Conservation (phyloP, 2,113 vertebrate genomes). For the Zosterops borbonicus region DNA sequence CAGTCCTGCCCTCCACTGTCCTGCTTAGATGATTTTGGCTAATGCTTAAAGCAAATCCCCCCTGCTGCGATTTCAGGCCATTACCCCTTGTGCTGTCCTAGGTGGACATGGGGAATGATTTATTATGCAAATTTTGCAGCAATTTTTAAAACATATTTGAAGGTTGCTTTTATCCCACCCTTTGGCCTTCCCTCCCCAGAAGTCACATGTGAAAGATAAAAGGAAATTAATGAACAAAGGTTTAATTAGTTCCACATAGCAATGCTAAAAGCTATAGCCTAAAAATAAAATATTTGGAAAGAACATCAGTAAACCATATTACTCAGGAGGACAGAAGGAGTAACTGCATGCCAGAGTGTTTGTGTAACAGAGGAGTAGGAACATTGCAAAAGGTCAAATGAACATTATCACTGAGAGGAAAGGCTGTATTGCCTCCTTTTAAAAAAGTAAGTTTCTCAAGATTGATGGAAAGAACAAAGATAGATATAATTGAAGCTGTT, state of each 20-base stretch:
- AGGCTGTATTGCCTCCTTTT: background rate
- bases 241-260: conserved; percentile 39
- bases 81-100: conserved; percentile 4
- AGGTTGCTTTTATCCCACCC: background rate
- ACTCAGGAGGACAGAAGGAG: conserved; percentile 41
- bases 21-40: conserved; percentile 25
- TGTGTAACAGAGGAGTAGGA: conserved; percentile 28
- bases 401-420: conserved; percentile 15
- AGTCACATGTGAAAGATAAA: conserved; percentile 44
- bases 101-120: background rate
- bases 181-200: background rate
- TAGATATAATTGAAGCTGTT: background rate
- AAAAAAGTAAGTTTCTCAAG: background rate
- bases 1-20: background rate
- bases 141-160: background rate
- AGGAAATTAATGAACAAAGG: conserved; percentile 33
- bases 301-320: conserved; percentile 36
- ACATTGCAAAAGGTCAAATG: conserved; percentile 39
- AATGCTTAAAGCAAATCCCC: conserved; percentile 30
- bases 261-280: conserved; percentile 31
- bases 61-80: conserved; percentile 9
- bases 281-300: conserved; percentile 63
- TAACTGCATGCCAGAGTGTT: background rate
- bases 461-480: conserved; percentile 26
- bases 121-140: background rate